phyloP scores from a whole-genome alignment of 2,888 invertebrate genomes.

The Dermolepida albohirtum region DNA sequence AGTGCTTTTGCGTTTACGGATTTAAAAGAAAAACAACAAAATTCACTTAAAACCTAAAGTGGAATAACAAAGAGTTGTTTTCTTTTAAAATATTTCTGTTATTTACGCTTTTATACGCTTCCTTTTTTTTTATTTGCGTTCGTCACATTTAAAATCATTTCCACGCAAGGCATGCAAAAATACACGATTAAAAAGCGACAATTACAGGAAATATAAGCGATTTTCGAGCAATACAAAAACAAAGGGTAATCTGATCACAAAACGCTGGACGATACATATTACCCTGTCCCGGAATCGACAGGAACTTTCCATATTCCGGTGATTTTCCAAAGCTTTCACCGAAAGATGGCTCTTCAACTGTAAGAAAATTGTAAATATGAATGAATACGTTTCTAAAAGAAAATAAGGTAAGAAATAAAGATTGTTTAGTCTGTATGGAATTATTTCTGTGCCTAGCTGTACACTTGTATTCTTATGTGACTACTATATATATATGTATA shows the following conservation, averaged over 20 bases:
- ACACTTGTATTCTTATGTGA: too few species aligned
- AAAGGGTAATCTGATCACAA: conserved; percentile 48
- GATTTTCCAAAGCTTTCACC: conserved; percentile 57
- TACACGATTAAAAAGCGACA: background rate
- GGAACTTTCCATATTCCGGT: conserved; percentile 64
- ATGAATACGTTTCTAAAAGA: background rate
- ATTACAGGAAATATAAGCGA: conserved; percentile 9
- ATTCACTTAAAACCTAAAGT: too few species aligned
- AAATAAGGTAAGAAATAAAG: background rate
- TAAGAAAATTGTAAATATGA: conserved; percentile 48
- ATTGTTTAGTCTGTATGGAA: background rate
- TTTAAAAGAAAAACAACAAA: too few species aligned
- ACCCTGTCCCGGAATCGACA: conserved; percentile 66
- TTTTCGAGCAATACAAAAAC: conserved; percentile 7
- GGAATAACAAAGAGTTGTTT: too few species aligned
- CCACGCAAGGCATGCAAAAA: conserved; percentile 1
- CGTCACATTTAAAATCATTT: too few species aligned
- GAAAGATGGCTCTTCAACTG: conserved; percentile 63
- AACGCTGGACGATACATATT: conserved; percentile 47
- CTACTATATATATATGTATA: too few species aligned
- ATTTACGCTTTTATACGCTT: too few species aligned
- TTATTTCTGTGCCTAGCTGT: too few species aligned
- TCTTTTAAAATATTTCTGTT: too few species aligned
- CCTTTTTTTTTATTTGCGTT: too few species aligned
- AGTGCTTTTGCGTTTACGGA: too few species aligned